A percentile compares a stretch with the other conserved stretches of the same genome.
Evolutionary conservation across 1,140 invertebrate species (phyloP).

Genomic region (Stegodyphus dumicola): DNA sequence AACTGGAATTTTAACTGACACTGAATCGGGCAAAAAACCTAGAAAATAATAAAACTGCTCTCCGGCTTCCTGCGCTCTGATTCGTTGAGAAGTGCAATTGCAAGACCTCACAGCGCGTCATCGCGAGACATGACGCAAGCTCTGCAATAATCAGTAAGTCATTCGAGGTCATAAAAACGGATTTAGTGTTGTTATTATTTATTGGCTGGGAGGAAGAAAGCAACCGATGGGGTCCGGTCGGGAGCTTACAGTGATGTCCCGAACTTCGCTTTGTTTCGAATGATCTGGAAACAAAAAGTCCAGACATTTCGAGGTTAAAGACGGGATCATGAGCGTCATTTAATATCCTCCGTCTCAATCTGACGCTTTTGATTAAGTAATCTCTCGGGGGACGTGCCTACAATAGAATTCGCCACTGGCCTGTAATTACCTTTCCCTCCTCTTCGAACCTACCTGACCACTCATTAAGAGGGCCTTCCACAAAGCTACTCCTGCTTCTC

Average conservation of each 20-base stretch:
- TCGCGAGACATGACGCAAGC: no score
- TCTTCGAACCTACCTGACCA: constrained; percentile 27
- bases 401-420: constrained; percentile 33
- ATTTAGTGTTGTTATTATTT: no score
- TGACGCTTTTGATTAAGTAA: constrained; percentile 57
- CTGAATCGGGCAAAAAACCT: no score
- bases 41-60: no score
- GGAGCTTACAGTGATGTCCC: no score
- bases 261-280: constrained; percentile 36
- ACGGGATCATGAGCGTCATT: constrained; percentile 46
- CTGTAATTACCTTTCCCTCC: constrained; percentile 22
- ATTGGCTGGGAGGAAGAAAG: background rate
- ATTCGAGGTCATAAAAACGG: no score
- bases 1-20: no score
- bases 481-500: no score
- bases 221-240: background rate
- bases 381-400: constrained; percentile 27
- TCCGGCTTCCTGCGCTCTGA: no score
- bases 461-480: background rate
- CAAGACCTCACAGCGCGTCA: no score
- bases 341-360: constrained; percentile 44
- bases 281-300: constrained; percentile 31
- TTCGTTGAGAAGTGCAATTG: no score
- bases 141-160: no score
- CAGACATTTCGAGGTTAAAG: constrained; percentile 51